Conservation (phyloP, 2,888 invertebrate genomes). For the Bhutanitis thaidina region DNA sequence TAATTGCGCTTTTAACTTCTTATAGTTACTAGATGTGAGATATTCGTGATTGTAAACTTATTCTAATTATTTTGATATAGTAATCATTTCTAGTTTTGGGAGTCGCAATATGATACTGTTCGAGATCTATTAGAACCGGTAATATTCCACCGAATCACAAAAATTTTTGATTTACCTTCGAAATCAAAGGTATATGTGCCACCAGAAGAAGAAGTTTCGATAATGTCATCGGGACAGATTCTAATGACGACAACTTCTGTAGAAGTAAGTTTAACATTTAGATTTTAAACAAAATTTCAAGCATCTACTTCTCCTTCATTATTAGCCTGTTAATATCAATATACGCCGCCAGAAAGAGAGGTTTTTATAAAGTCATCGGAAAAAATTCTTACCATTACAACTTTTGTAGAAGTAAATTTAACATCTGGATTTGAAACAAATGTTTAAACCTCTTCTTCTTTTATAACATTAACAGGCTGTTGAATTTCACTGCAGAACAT, state of each 20-base stretch:
- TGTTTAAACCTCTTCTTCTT: no score
- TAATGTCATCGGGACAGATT: constrained; percentile 45
- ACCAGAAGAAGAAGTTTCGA: constrained; percentile 34
- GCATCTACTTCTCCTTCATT: no score
- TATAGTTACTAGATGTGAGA: no score
- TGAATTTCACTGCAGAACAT: no score
- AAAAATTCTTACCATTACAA: constrained; percentile 35
- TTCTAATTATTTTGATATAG: no score
- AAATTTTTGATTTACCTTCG: constrained; percentile 53
- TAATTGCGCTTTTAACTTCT: no score
- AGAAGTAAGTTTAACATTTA: constrained; percentile 27
- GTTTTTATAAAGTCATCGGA: constrained; percentile 42
- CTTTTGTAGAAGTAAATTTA: constrained; percentile 26
- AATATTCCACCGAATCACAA: constrained; percentile 53
- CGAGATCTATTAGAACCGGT: constrained; percentile 52
- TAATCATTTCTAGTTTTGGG: constrained; percentile 56
- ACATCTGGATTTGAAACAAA: no score
- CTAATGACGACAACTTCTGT: constrained; percentile 30
- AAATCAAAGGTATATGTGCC: constrained; percentile 44
- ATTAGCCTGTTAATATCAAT: no score
- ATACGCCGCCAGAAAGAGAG: constrained; percentile 41
- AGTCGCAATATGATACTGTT: constrained; percentile 51
- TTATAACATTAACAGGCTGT: no score
- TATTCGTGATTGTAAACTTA: no score
- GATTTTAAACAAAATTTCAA: no score